Base-by-base conservation (phyloP, 1,140 invertebrate genomes). In the Brachionus paranguensis region DNA sequence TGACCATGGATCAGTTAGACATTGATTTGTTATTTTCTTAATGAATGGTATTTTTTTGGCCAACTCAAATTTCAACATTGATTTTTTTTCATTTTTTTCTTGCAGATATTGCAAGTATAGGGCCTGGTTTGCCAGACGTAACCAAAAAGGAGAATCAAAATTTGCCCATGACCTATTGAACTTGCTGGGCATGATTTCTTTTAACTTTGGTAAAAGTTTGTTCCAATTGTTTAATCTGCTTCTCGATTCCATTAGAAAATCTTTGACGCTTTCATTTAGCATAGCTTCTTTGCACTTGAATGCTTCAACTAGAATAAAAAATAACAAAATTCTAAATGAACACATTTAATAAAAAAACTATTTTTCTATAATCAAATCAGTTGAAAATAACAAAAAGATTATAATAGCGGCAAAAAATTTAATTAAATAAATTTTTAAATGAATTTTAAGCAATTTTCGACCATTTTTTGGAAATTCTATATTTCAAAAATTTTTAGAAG, bases 91-190 rank as follows among this genome's bases (percentile, higher is more conserved):
- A 0, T 37, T 27, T 47, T 64, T 81, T 11, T 60, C 8, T 64
- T 29, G n/a, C 8, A 29, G 8, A 24, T 64, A 81, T 29, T 81
- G 33, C 7, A 81, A 11, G 60, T 64, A 81, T 12, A 64, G 27
- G 17, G 78, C 78, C 37, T 81, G 78, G 27, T 81, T 81, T 41
- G 78, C 78, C 78, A 81, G 43, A 10, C 78, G 37, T 10, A 81
- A 14, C 78, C 78, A 81, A 64, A 81, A 81, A 24, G 78, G 78
- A 7, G 33, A 53, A 14, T 81, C 43, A n/a, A 20, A 45, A 60
- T 43, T 47, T 0, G 53, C 20, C 78, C 27, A 65, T 47, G 41
- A n/a, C 6, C 41, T 8, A 27, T 64, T 45, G 20, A 20, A 24
- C 1, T 68, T 64, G 20, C 37, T 27, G 24, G n/a, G 12, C 20